Evolutionary conservation across 2,797 vertebrate species (phyloP).

Genomic region (Protosalanx chinensis): DNA sequence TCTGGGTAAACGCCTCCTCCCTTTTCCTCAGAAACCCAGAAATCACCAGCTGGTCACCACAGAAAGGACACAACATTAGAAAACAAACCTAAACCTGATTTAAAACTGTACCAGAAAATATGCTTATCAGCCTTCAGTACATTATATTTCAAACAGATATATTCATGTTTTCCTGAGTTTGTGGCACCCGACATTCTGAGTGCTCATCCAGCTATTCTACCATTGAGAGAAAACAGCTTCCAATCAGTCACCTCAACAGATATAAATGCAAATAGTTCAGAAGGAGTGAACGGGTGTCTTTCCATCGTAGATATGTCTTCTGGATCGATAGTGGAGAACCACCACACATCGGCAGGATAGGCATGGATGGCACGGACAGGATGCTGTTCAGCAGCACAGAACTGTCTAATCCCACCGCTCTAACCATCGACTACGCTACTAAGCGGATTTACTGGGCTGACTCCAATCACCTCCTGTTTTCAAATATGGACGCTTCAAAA

Average conservation of each 20-base stretch:
- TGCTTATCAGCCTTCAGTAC: no score
- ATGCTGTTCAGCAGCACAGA: slow-evolving; percentile 75
- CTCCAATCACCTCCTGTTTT: slow-evolving; percentile 81
- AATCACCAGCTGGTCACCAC: no score
- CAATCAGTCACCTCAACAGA: no score
- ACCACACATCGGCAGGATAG: slow-evolving; percentile 79
- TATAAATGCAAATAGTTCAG: no score
- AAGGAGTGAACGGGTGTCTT: not conserved
- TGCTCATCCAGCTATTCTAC: no score
- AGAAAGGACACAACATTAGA: no score
- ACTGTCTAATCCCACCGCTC: slow-evolving; percentile 76
- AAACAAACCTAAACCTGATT: no score
- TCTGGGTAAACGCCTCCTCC: slow-evolving; percentile 67
- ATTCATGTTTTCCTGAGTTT: no score
- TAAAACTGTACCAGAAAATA: no score
- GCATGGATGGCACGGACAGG: slow-evolving; percentile 81
- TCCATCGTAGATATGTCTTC: slow-evolving; percentile 74
- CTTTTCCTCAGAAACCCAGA: not conserved
- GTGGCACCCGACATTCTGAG: no score
- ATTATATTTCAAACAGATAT: no score
- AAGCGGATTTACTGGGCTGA: slow-evolving; percentile 83
- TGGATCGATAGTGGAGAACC: slow-evolving; percentile 86
- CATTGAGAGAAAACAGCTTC: no score
- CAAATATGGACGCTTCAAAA: slow-evolving; percentile 79
- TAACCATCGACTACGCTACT: slow-evolving; percentile 84